These are phyloP conservation scores for Xanthostigma xanthostigma DNA, from an alignment of 2,888 invertebrate genomes.

Conservation along the genomic window DNA sequence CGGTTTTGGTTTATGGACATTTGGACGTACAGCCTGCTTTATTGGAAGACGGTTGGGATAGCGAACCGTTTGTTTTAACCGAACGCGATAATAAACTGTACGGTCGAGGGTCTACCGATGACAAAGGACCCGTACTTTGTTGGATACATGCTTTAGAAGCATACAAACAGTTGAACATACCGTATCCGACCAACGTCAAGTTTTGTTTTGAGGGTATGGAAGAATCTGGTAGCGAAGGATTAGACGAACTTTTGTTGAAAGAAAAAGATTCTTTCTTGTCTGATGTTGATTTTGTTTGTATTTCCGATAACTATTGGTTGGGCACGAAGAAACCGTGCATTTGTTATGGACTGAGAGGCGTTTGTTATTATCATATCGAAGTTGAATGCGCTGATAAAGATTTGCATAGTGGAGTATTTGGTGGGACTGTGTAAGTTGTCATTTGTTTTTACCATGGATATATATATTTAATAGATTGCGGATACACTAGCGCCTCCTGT, in stretches of 20 bases:
- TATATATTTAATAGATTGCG: too few species aligned
- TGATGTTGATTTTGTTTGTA: constrained; percentile 85
- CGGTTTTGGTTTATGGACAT: constrained; percentile 90
- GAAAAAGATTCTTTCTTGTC: constrained; percentile 65
- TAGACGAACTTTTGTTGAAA: constrained; percentile 65
- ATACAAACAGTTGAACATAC: constrained; percentile 51
- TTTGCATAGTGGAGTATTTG: constrained; percentile 90
- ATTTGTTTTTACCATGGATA: too few species aligned
- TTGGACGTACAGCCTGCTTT: constrained; percentile 95
- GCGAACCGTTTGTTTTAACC: constrained; percentile 83
- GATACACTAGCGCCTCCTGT: too few species aligned
- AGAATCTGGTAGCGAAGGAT: constrained; percentile 91
- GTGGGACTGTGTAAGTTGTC: constrained; percentile 64
- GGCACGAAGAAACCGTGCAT: constrained; percentile 94
- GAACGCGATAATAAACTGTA: constrained; percentile 79
- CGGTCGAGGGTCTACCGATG: constrained; percentile 86
- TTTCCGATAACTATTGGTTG: constrained; percentile 98
- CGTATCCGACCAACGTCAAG: constrained; percentile 62
- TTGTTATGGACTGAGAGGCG: constrained; percentile 88
- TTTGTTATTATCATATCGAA: constrained; percentile 82
- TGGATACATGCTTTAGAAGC: constrained; percentile 93
- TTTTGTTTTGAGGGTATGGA: constrained; percentile 98
- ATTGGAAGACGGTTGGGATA: constrained; percentile 87
- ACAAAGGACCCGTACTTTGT: constrained; percentile 87
- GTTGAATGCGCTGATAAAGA: constrained; percentile 82